Base-by-base conservation (phyloP, 2,797 vertebrate genomes). In the Enoplosus armatus region DNA sequence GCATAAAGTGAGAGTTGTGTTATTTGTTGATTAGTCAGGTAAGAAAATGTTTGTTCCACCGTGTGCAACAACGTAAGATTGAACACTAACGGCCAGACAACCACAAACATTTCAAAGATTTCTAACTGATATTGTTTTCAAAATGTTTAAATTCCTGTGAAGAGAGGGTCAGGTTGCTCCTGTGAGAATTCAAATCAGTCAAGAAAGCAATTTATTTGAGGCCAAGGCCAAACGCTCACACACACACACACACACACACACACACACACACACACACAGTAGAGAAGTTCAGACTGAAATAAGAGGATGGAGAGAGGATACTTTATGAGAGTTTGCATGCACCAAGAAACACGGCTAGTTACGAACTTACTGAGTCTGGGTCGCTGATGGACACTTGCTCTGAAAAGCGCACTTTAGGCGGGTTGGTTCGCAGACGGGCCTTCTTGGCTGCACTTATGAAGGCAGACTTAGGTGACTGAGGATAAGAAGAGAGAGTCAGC, bases 371-470 rank as follows among this genome's bases (percentile, higher is more conserved):
- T 96, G 97, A 95, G 93, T 99, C 96, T 76, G 96, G 97, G 95
- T 98, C 95, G 76, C 97, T 98, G 90, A 98, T 95, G 75, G 97
- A 97, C 94, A 99, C 97, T 95, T 98, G 97, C 95, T 99, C 98
- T 64, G 98, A 99, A 96, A 99, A 99, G 91, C 97, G 96, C 92
- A 99, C 98, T 95, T 98, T 99, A 43, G 92, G 97, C 0, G 98
- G 98, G 92, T 99, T 98, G 80, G 96, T 99, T 93, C 97, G 95
- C 75, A 99, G 96, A 83, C 96, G 97, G 63, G 97, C 98, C 95
- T 99, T 99, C 96, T 98, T 99, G 88, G 97, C 97, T 94, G 97
- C 97, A 33, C 98, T 98, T 95, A 99, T 99, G 94, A 99, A 99
- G 94, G 98, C 98, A 77, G 98, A 99, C 93, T 99, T 99, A 79